Conservation (phyloP, 2,113 vertebrate genomes). For the Cebidichthys violaceus region DNA sequence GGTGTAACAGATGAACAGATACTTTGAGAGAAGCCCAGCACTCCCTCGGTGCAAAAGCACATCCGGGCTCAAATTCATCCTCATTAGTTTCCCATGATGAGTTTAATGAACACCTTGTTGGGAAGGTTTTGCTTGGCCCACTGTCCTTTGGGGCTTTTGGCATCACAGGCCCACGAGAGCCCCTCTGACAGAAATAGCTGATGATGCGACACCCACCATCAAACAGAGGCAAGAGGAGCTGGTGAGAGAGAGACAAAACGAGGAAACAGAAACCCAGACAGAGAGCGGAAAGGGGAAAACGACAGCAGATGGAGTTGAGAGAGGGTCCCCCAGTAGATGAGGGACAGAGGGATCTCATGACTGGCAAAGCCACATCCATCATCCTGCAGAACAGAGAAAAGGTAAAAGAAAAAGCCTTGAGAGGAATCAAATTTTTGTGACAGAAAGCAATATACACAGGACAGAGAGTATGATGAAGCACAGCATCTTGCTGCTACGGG, state of each 20-base stretch:
- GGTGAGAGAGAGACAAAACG: slow-evolving; percentile 27
- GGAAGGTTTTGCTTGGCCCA: slow-evolving; percentile 57
- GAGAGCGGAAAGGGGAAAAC: slow-evolving; percentile 6
- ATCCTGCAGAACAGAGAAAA: slow-evolving; percentile 29
- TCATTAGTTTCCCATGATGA: slow-evolving; percentile 77
- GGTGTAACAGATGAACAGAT: slow-evolving; percentile 59
- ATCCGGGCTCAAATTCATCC: slow-evolving; percentile 68
- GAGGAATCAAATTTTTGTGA: not conserved
- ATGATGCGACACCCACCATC: slow-evolving; percentile 61
- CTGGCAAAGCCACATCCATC: slow-evolving; percentile 55
- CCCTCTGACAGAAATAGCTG: slow-evolving; percentile 26
- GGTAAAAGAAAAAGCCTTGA: not conserved
- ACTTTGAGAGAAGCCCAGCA: slow-evolving; percentile 46
- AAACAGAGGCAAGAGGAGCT: slow-evolving; percentile 30
- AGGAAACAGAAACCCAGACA: slow-evolving; percentile 12
- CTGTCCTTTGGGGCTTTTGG: slow-evolving; percentile 63
- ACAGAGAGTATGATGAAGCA: not conserved
- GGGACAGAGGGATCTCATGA: slow-evolving; percentile 39
- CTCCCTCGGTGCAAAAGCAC: slow-evolving; percentile 52
- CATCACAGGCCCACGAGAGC: slow-evolving; percentile 45
- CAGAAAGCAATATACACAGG: not conserved
- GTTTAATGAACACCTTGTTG: slow-evolving; percentile 70
- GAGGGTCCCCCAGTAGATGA: slow-evolving; percentile 40
- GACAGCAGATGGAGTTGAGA: slow-evolving; percentile 44
- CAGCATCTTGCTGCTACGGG: not conserved